phyloP scores from a whole-genome alignment of 2,888 invertebrate species.

The Labia minor region DNA sequence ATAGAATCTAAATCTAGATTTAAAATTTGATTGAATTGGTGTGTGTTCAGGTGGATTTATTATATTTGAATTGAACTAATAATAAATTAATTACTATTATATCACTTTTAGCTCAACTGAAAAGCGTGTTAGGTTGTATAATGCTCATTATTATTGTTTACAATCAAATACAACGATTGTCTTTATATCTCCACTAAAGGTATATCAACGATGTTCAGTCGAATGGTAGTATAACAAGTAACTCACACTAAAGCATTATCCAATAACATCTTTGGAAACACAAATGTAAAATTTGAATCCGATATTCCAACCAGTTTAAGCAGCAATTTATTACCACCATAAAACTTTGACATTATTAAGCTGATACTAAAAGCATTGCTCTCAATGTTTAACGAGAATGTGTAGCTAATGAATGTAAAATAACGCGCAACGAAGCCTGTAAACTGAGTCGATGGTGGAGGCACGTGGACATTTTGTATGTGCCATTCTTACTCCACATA shows the following conservation, averaged over 20 bases:
- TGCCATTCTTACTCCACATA: not conserved
- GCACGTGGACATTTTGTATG: not conserved
- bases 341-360: slow-evolving; percentile 7
- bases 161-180: not conserved
- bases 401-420: slow-evolving; percentile 7
- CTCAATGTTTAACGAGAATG: not conserved
- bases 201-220: not conserved
- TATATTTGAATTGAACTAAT: no score
- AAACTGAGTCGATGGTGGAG: not conserved
- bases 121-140: not conserved
- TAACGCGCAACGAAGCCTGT: slow-evolving; percentile 2
- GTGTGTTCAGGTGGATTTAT: no score
- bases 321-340: not conserved
- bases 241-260: not conserved
- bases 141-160: not conserved
- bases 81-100: no score
- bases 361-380: not conserved
- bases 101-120: not conserved
- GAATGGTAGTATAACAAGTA: not conserved
- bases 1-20: no score
- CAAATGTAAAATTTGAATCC: slow-evolving; percentile 8
- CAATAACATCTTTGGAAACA: slow-evolving; percentile 1
- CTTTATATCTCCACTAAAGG: not conserved
- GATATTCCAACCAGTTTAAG: slow-evolving; percentile 8
- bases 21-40: no score